phyloP scores from a whole-genome alignment of 2,797 vertebrate genomes.

The Meriones psammophilus region DNA sequence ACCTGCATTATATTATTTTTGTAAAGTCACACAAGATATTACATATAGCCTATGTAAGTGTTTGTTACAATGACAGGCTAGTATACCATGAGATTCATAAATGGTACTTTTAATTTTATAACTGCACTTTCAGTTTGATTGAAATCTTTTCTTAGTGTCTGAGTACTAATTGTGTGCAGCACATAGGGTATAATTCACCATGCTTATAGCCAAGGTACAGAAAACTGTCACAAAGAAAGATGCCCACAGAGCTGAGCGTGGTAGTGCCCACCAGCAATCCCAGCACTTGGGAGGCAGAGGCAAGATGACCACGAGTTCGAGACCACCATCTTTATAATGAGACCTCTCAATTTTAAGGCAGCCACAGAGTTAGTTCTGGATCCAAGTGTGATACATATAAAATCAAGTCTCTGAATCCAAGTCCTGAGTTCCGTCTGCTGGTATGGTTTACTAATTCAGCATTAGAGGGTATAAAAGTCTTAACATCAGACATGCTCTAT shows the following conservation, averaged over 20 bases:
- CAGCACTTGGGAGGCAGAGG: not conserved
- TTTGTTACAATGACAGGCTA: not conserved
- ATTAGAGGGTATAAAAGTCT: not conserved
- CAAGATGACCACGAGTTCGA: not conserved
- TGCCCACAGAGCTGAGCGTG: not conserved
- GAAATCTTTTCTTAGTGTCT: not conserved
- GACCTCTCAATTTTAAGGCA: not conserved
- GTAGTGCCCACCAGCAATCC: not conserved
- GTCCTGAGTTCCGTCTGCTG: not conserved
- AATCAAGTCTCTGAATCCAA: not conserved
- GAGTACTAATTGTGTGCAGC: not conserved
- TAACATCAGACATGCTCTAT: not conserved
- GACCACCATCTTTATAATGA: not conserved
- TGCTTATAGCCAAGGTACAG: not conserved
- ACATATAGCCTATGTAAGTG: not conserved
- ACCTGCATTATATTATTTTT: not conserved
- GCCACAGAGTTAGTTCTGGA: not conserved
- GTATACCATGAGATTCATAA: not conserved
- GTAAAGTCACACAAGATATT: not conserved
- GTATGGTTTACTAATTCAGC: not conserved
- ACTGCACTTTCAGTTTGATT: not conserved
- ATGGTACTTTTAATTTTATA: conserved; percentile 41
- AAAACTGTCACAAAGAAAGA: not conserved
- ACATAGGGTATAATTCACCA: not conserved
- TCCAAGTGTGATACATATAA: not conserved